Evolutionary conservation across 2,797 vertebrate species (phyloP).

Genomic region (Lateolabrax maculatus): DNA sequence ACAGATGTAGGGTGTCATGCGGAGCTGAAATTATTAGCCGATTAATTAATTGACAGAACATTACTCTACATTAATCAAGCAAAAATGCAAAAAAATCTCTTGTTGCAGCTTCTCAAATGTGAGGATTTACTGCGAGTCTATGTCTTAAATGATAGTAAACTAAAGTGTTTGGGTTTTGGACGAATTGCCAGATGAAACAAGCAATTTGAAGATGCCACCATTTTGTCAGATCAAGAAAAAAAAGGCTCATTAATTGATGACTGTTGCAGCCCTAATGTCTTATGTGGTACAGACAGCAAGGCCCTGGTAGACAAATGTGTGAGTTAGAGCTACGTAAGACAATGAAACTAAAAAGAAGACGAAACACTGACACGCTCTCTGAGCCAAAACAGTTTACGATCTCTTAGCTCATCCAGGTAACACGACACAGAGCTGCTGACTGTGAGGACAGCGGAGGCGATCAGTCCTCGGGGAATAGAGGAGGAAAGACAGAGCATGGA

Average conservation of each 20-base stretch:
- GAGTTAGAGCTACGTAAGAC: neutral
- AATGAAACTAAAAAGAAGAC: neutral
- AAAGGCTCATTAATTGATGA: neutral
- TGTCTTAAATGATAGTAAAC: neutral
- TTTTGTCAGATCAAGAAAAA: neutral
- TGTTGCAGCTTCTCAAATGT: neutral
- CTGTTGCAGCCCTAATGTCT: neutral
- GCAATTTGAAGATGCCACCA: neutral
- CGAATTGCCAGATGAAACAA: neutral
- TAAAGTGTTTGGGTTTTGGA: neutral
- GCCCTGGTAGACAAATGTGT: neutral
- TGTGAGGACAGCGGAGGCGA: constrained; percentile 15
- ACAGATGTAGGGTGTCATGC: too few relatives aligned
- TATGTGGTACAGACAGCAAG: neutral
- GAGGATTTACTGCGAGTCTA: neutral
- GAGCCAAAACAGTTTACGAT: constrained; percentile 41
- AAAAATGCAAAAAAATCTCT: neutral
- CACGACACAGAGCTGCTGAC: constrained; percentile 27
- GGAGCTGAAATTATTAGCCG: too few relatives aligned
- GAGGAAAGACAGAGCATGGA: constrained; percentile 14
- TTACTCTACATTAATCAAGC: too few relatives aligned
- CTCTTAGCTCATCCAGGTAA: constrained; percentile 21
- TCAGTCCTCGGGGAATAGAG: constrained; percentile 13
- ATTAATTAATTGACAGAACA: too few relatives aligned
- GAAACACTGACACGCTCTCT: neutral